Conservation (phyloP, 2,888 invertebrate genomes). For the Torymus aiolomorphi region DNA sequence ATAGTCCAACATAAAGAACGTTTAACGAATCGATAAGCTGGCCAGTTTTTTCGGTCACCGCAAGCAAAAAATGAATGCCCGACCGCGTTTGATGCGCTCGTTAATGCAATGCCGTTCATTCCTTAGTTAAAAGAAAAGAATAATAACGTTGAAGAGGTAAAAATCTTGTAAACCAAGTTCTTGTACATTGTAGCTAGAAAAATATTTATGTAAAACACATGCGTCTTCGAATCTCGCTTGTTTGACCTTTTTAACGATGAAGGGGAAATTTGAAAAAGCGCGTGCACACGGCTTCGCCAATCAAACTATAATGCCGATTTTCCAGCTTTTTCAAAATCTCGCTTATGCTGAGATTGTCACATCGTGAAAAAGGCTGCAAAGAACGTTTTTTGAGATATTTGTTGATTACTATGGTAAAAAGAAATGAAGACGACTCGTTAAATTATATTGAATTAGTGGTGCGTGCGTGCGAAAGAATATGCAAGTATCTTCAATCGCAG, state of each 20-base stretch:
- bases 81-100: slow-evolving; percentile 46
- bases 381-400: slow-evolving; percentile 46
- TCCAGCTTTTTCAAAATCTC: no score
- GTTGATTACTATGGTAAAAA: slow-evolving; percentile 34
- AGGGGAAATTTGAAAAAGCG: slow-evolving; percentile 16
- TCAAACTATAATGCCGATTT: slow-evolving; percentile 1
- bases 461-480: slow-evolving; percentile 13
- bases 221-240: slow-evolving; percentile 56
- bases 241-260: slow-evolving; percentile 44
- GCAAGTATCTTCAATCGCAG: slow-evolving; percentile 28
- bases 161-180: slow-evolving; percentile 56
- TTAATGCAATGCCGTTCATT: slow-evolving; percentile 60
- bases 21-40: slow-evolving; percentile 28
- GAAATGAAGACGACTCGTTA: slow-evolving; percentile 37
- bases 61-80: slow-evolving; percentile 16
- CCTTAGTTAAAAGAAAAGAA: slow-evolving; percentile 55
- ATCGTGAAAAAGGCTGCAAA: slow-evolving; percentile 43
- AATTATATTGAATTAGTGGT: slow-evolving; percentile 34
- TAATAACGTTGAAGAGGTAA: slow-evolving; percentile 30
- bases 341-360: background rate
- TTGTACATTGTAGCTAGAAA: slow-evolving; percentile 60
- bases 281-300: slow-evolving; percentile 14
- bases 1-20: slow-evolving; percentile 46
- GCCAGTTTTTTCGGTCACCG: slow-evolving; percentile 33
- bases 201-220: slow-evolving; percentile 57